Percentiles rank a stretch among this genome's conserved stretches.
Evolutionary conservation across 2,113 vertebrate genomes (phyloP).

Genomic region (Charina bottae): DNA sequence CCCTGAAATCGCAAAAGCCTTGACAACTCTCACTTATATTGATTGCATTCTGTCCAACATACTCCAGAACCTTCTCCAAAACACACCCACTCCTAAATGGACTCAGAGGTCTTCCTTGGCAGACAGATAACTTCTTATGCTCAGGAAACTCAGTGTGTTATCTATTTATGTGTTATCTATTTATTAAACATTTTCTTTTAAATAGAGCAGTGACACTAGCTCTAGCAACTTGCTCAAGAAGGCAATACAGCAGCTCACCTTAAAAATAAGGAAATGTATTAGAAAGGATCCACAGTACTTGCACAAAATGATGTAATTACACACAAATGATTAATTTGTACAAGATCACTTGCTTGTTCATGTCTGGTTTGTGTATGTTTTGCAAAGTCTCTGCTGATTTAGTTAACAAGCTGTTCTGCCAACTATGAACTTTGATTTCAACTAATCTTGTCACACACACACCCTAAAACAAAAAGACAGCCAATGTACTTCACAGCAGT

Average conservation of each 20-base stretch:
- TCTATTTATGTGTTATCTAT: neutral
- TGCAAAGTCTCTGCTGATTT: neutral
- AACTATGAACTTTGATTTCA: slow-evolving; percentile 30
- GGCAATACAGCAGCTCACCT: neutral
- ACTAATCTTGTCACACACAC: slow-evolving; percentile 40
- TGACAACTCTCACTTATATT: neutral
- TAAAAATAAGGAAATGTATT: neutral
- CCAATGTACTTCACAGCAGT: slow-evolving; percentile 56
- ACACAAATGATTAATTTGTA: neutral
- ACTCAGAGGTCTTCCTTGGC: neutral
- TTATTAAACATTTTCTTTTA: neutral
- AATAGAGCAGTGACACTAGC: neutral
- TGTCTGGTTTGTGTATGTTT: neutral
- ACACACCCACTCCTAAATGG: neutral
- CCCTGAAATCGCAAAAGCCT: neutral
- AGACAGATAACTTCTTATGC: neutral
- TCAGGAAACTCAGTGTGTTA: neutral
- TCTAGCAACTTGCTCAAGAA: neutral
- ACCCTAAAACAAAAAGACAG: slow-evolving; percentile 8
- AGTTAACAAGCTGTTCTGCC: slow-evolving; percentile 2
- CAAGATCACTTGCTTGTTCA: neutral
- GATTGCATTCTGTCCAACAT: neutral
- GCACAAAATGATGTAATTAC: neutral
- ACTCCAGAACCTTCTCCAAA: neutral
- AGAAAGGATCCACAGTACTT: neutral